Base-by-base conservation (phyloP, 2,113 vertebrate species). In the Saccopteryx leptura region DNA sequence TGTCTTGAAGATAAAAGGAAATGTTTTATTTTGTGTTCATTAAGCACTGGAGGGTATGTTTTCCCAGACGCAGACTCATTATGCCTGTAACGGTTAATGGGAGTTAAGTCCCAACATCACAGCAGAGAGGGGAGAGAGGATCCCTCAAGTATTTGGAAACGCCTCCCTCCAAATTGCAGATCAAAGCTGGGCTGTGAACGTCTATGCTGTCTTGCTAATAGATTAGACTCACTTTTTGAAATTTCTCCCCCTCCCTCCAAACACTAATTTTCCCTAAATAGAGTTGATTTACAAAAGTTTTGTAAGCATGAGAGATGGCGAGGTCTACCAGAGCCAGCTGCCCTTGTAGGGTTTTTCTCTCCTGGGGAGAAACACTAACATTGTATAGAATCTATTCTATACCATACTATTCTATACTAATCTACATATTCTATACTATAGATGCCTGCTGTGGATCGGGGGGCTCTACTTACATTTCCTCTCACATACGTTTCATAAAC, bases 1-100 rank as follows among this genome's bases (percentile, higher is more conserved):
- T 94, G 94, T 94, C 33, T 94, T n/a, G 93, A 79, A 98, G 97
- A 98, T 97, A 95, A 97, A 98, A 97, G 83, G 94, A 90, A 96
- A 39, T 95, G 93, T 95, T 76, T 83, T 91, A 91, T 97, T 98
- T 98, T 96, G 97, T 93, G 95, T 96, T 97, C 92, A n/a, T 92
- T 95, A 97, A 97, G 95, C 95, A 94, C 76, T 28, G 50, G 81
- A 97, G 94, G 93, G 60, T 88, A 76, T 86, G 31, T 94, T 96
- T 91, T 82, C 96, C 91, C 68, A 0, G 85, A 95, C 93, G 63
- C 76, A 23, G 48, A 87, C 78, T 93, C 54, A 92, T 97, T 97
- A 79, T 63, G 96, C 91, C 93, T 94, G 88, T 96, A 96, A 96
- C 60, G 14, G 93, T 94, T 93, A 95, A 95, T 95, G 48, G 69